Conservation (phyloP, 2,888 invertebrate genomes). For the Leptinotarsa juncta region DNA sequence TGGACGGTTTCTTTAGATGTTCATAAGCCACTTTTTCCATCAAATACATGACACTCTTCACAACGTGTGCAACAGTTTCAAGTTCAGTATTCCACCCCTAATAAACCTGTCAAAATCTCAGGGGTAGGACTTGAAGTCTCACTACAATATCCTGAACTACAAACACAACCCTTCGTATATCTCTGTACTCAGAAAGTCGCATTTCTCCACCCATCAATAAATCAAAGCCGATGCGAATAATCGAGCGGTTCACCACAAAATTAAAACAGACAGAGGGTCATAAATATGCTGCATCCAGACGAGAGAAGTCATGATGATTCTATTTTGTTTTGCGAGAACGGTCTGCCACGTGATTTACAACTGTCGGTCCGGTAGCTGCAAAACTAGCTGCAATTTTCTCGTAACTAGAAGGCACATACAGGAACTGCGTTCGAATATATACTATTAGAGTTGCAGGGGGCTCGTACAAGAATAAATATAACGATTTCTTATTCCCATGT, state of each 20-base stretch:
- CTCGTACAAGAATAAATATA: neutral
- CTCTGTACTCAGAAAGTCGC: conserved; percentile 22
- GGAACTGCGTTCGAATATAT: conserved; percentile 17
- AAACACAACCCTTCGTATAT: neutral
- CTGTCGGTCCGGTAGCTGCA: conserved; percentile 39
- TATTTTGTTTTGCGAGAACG: conserved; percentile 37
- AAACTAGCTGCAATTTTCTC: conserved; percentile 41
- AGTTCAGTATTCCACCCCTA: neutral
- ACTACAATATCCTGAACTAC: no score
- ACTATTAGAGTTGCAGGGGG: neutral
- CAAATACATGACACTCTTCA: no score
- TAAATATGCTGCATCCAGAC: conserved; percentile 42
- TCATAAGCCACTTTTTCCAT: no score
- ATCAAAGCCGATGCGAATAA: conserved; percentile 38
- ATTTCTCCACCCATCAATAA: conserved; percentile 38
- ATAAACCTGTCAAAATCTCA: neutral
- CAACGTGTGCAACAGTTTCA: no score
- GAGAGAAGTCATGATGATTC: conserved; percentile 45
- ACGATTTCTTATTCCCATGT: neutral
- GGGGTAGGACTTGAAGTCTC: no score
- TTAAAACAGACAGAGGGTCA: conserved; percentile 45
- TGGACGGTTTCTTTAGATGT: no score
- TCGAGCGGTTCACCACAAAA: conserved; percentile 46
- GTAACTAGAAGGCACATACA: conserved; percentile 35
- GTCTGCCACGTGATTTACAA: conserved; percentile 44